Base-by-base conservation (phyloP, 2,797 vertebrate species). In the Caiman crocodilus region DNA sequence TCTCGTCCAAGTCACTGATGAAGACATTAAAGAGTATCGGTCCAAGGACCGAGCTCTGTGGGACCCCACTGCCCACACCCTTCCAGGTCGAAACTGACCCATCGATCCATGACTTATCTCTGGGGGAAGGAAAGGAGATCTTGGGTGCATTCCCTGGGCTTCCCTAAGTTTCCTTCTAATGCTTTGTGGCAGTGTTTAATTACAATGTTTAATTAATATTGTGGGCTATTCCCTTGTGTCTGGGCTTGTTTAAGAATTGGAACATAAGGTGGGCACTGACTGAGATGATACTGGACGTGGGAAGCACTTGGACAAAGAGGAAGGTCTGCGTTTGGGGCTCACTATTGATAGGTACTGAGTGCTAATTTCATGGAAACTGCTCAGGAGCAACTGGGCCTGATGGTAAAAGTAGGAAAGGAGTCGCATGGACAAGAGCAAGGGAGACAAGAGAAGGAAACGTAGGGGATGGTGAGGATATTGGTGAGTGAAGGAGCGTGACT, bases 381-480 rank as follows among this genome's bases (percentile, higher is more conserved):
- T 94, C 69, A 85, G 81, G 79, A 90, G 85, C 9, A 74, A 92
- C 93, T 56, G 93, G 85, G 81, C 94, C 91, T 76, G 93, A 93
- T 92, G 90, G 90, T 89, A 94, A 76, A 86, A 89, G 89, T 13
- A 9, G n/a, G 89, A 83, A 91, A 61, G 5, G 26, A 94, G 14
- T 32, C 92, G 32, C 69, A 86, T 76, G 79, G 85, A 87, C 81
- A 92, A 94, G 42, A 84, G 56, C 21, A 92, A 30, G 55, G 84
- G 50, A 91, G 82, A 42, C 25, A 92, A 30, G 55, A 86, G 50
- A 91, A 94, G 96, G 83, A 92, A 92, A 71, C 42, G 79, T 85
- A 89, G 82, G 63, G 88, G 67, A 76, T 89, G 83, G 58, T 91
- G 60, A 35, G 30, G 32, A 21, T 18, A 69, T 18, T 32, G 35